Evolutionary conservation across 2,888 invertebrate species (phyloP).

Genomic region (Aspidiotus rigidus): DNA sequence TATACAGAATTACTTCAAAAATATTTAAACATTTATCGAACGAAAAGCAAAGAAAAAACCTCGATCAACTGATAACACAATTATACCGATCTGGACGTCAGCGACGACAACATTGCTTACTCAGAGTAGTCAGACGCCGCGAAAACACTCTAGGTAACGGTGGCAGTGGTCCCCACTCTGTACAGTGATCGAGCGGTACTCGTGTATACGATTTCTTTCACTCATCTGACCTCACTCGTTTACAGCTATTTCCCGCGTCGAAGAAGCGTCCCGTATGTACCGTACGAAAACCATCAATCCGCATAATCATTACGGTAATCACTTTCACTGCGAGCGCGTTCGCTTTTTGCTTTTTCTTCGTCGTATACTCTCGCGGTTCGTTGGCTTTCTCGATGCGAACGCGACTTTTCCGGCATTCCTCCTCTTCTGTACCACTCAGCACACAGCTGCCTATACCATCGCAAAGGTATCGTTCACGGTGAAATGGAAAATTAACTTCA

Average conservation of each 20-base stretch:
- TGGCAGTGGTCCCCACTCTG: constrained; percentile 4
- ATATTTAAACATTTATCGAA: too few species aligned
- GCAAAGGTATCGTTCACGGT: too few species aligned
- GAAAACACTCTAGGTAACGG: constrained; percentile 14
- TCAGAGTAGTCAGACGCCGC: constrained; percentile 20
- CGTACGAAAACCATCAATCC: not conserved
- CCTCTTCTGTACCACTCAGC: too few species aligned
- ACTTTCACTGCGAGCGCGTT: constrained; percentile 22
- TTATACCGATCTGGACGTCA: constrained; percentile 28
- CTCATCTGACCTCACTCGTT: constrained; percentile 25
- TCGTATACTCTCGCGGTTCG: not conserved
- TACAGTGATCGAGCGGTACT: constrained; percentile 7
- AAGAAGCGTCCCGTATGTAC: not conserved
- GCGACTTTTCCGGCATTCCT: not conserved
- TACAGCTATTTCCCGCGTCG: not conserved
- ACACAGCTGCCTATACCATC: too few species aligned
- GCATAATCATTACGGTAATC: constrained; percentile 30
- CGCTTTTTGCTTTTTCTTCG: constrained; percentile 9
- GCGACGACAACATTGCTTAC: constrained; percentile 30
- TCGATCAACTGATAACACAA: constrained; percentile 20
- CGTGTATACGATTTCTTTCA: constrained; percentile 18
- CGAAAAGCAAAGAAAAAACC: constrained; percentile 13
- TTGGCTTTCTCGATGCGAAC: not conserved
- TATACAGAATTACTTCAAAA: too few species aligned
- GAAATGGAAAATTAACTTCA: too few species aligned